Evolutionary conservation across 2,888 invertebrate genomes (phyloP).

Genomic region (Hermodice carunculata): DNA sequence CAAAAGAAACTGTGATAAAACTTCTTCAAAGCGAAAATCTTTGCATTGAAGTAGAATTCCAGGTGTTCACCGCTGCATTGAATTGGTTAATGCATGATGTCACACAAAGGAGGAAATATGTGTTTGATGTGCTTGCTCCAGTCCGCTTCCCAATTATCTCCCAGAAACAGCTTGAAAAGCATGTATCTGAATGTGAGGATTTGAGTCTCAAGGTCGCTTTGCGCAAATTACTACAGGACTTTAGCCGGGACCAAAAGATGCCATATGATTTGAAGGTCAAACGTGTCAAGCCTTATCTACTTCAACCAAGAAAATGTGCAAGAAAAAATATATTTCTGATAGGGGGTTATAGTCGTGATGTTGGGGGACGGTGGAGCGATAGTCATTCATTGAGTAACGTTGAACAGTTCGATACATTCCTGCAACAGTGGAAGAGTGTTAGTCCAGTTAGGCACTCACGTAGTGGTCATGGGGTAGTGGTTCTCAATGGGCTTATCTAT

Average conservation of each 20-base stretch:
- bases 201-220: slow-evolving; percentile 83
- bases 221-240: slow-evolving; percentile 70
- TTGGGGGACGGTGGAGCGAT: slow-evolving; percentile 82
- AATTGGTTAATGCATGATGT: slow-evolving; percentile 90
- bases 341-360: slow-evolving; percentile 90
- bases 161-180: slow-evolving; percentile 82
- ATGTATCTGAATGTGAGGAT: slow-evolving; percentile 83
- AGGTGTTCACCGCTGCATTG: slow-evolving; percentile 85
- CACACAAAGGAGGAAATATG: slow-evolving; percentile 81
- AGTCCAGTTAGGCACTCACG: slow-evolving; percentile 85
- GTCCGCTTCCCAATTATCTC: slow-evolving; percentile 88
- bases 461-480: slow-evolving; percentile 88
- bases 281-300: slow-evolving; percentile 32
- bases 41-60: slow-evolving; percentile 88
- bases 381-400: slow-evolving; percentile 81
- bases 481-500: slow-evolving; percentile 87
- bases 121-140: slow-evolving; percentile 87
- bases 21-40: slow-evolving; percentile 88
- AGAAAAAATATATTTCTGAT: slow-evolving; percentile 89
- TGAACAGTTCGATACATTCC: slow-evolving; percentile 77
- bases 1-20: slow-evolving; percentile 81
- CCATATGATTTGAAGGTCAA: slow-evolving; percentile 2
- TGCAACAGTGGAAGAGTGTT: slow-evolving; percentile 54
- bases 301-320: slow-evolving; percentile 84
- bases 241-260: background rate